Percentiles rank a stretch among this genome's conserved stretches.
Evolutionary conservation across 2,797 vertebrate species (phyloP).

Genomic region (Sparus aurata): DNA sequence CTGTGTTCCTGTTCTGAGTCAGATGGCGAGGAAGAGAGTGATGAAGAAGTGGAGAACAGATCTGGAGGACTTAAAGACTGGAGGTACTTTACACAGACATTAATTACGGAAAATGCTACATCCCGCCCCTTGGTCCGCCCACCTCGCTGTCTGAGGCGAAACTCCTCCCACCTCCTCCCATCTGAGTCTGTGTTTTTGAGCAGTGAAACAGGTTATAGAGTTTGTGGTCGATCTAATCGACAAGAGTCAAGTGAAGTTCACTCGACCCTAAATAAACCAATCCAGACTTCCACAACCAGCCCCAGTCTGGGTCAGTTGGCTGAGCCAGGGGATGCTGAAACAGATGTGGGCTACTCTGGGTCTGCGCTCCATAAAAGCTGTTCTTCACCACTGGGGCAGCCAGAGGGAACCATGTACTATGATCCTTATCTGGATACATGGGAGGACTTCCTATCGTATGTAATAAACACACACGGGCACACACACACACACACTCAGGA

Average conservation of each 20-base stretch:
- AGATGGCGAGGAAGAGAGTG: slow-evolving; percentile 36
- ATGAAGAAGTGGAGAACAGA: slow-evolving; percentile 20
- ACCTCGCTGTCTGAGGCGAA: slow-evolving; percentile 85
- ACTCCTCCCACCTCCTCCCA: slow-evolving; percentile 86
- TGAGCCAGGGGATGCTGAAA: slow-evolving; percentile 20
- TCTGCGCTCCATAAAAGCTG: slow-evolving; percentile 58
- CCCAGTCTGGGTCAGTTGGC: slow-evolving; percentile 26
- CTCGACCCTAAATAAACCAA: background rate
- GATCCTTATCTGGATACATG: slow-evolving; percentile 82
- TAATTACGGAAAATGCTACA: slow-evolving; percentile 49
- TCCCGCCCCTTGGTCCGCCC: slow-evolving; percentile 74
- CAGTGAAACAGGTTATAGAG: slow-evolving; percentile 60
- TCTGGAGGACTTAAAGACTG: slow-evolving; percentile 11
- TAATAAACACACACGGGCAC: slow-evolving; percentile 61
- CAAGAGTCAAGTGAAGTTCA: slow-evolving; percentile 79
- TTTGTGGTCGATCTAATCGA: slow-evolving; percentile 79
- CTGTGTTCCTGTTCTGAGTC: slow-evolving; percentile 50
- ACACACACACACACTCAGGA: background rate
- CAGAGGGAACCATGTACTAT: slow-evolving; percentile 68
- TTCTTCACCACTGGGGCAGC: slow-evolving; percentile 50
- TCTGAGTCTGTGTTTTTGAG: slow-evolving; percentile 60
- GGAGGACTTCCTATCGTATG: slow-evolving; percentile 91
- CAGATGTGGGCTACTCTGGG: slow-evolving; percentile 10
- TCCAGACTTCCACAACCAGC: slow-evolving; percentile 48
- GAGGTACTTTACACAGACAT: background rate